A percentile compares a stretch with the other conserved stretches of the same genome.
Evolutionary conservation across 2,888 invertebrate species (phyloP).

Genomic region (Drosophila kambysellisi): DNA sequence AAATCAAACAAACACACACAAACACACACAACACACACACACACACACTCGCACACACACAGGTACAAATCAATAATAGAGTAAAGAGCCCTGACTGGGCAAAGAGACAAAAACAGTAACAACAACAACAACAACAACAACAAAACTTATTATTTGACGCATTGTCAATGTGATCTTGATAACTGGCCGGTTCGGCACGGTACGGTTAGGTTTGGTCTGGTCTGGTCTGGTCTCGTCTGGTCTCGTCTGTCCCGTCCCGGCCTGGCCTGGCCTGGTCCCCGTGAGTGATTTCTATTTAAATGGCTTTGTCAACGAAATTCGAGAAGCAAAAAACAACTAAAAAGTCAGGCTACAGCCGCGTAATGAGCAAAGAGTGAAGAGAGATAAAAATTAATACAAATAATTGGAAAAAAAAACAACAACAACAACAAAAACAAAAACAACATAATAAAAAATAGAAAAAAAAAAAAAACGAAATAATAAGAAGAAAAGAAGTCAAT

Average conservation of each 20-base stretch:
- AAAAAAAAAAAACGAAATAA: conserved; percentile 14
- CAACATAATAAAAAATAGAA: not conserved
- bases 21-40: not conserved
- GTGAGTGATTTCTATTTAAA: conserved; percentile 82
- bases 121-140: conserved; percentile 31
- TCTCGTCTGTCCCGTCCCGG: conserved; percentile 16
- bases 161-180: conserved; percentile 81
- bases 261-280: conserved; percentile 15
- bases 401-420: conserved; percentile 49
- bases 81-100: conserved; percentile 51
- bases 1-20: conserved; percentile 30
- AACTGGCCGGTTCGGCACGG: conserved; percentile 51
- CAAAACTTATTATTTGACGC: conserved; percentile 77
- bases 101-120: conserved; percentile 30
- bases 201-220: conserved; percentile 9
- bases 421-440: not conserved
- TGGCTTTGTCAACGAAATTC: conserved; percentile 81
- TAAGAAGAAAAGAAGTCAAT: conserved; percentile 36
- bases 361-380: conserved; percentile 72
- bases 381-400: conserved; percentile 74
- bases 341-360: conserved; percentile 57
- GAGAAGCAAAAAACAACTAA: conserved; percentile 67
- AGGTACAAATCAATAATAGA: conserved; percentile 56
- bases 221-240: conserved; percentile 29
- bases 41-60: conserved; percentile 16